Base-by-base conservation (phyloP, 1,140 invertebrate species). In the Ceratosolen fusciceps region DNA sequence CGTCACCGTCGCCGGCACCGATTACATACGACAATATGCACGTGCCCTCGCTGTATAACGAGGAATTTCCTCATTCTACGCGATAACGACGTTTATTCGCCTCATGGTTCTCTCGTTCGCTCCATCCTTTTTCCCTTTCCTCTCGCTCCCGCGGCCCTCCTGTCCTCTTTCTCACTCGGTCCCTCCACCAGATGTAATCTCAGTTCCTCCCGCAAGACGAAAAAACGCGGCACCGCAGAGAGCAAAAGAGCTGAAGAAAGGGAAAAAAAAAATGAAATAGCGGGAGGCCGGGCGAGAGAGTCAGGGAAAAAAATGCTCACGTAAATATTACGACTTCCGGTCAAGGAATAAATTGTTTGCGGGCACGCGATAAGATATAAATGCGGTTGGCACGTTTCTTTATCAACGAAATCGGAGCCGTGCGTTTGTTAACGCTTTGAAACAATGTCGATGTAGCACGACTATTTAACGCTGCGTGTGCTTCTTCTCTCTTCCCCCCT, bases 41-140 rank as follows among this genome's bases (percentile, higher is more conserved):
- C 67, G 76, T 78, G 76, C 56, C 56, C 47, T 60, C 43, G 37
- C 56, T 37, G 49, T 70, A 43, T 79, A 79, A 79, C 60, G 72
- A 79, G 77, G 72, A 74, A 74, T 79, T 79, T 79, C 77, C 77
- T 79, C 71, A 74, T 79, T 74, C 77, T 58, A 10, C 72, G n/a
- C 70, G 77, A 79, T 79, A 79, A 74, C 71, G 37, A 74, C 77
- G 72, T 78, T 78, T 78, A 78, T 72, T 72, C 54, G 76, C 76
- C 65, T 72, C 56, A 58, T 54, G 54, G 58, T 39, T 54, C 52
- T 65, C 12, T 60, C 56, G 24, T 37, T 29, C 56, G 3, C n/a
- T 60, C 49, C 19, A 21, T 39, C 14, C 26, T 24, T 26, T 54
- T 16, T 14, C 5, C 16, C 21, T 37, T 7, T n/a, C 43, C 49